A percentile compares a stretch with the other conserved stretches of the same genome.
Evolutionary conservation across 2,888 invertebrate species (phyloP).

Genomic region (Drosophila fulvimacula): DNA sequence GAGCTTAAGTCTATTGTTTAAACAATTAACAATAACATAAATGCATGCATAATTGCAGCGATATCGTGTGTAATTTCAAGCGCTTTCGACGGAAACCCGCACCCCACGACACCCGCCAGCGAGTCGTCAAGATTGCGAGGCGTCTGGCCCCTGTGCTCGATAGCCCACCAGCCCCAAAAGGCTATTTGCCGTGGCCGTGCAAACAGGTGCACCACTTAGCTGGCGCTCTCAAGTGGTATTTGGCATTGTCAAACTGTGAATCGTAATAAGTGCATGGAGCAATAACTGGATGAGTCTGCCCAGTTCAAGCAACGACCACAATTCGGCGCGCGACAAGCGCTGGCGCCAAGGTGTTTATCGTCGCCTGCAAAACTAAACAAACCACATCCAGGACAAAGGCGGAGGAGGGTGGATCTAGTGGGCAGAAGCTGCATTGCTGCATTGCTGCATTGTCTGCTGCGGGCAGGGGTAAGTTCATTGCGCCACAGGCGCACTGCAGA

Average conservation of each 20-base stretch:
- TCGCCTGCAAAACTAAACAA: constrained; percentile 74
- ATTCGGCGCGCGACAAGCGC: constrained; percentile 12
- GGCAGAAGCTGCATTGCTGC: constrained; percentile 20
- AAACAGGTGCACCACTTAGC: constrained; percentile 42
- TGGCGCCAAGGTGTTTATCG: constrained; percentile 78
- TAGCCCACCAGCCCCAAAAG: neutral
- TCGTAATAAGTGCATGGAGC: constrained; percentile 28
- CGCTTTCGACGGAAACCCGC: constrained; percentile 65
- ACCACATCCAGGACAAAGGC: constrained; percentile 35
- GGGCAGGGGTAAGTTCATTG: constrained; percentile 63
- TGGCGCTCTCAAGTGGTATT: constrained; percentile 37
- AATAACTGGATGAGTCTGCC: neutral
- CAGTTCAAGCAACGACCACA: neutral
- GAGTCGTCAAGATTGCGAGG: constrained; percentile 47
- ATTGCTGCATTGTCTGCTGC: constrained; percentile 23
- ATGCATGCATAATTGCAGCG: constrained; percentile 61
- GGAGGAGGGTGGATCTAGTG: neutral
- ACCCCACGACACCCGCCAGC: constrained; percentile 69
- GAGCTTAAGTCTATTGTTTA: constrained; percentile 63
- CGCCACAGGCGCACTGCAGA: constrained; percentile 78
- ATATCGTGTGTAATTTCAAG: constrained; percentile 72
- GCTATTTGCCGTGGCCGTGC: neutral
- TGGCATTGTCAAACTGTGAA: constrained; percentile 50
- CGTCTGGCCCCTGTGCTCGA: constrained; percentile 23
- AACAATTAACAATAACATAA: constrained; percentile 78